Conservation (phyloP, 2,113 vertebrate species). For the Perognathus longimembris region DNA sequence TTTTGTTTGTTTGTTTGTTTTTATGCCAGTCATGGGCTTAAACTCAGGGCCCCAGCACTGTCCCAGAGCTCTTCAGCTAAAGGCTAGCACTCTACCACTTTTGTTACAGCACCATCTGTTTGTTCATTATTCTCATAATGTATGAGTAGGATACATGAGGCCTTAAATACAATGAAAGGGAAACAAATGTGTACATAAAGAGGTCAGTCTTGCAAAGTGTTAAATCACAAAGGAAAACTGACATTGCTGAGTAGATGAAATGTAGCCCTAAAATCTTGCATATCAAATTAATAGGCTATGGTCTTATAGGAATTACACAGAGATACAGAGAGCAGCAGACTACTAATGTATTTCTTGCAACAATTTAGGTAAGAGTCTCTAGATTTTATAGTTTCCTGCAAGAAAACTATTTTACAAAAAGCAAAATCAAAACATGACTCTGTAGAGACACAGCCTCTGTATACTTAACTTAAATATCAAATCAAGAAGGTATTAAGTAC, state of each 20-base stretch:
- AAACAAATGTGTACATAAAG: background rate
- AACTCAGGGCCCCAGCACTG: no score
- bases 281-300: background rate
- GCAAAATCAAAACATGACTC: background rate
- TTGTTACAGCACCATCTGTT: no score
- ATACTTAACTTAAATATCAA: conserved; percentile 5
- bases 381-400: background rate
- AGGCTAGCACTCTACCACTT: no score
- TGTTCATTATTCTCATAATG: conserved; percentile 22
- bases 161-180: conserved; percentile 38
- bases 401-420: background rate
- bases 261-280: background rate
- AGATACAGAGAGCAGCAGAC: background rate
- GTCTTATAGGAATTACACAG: background rate
- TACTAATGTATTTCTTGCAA: background rate
- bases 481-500: background rate
- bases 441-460: background rate
- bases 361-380: background rate
- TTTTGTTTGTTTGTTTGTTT: no score
- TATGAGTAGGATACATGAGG: background rate
- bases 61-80: no score
- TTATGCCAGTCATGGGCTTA: no score
- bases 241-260: background rate
- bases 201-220: background rate
- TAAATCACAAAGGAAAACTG: conserved; percentile 2